These are phyloP conservation scores for Stictocephala bisonia DNA, from an alignment of 2,888 invertebrate species.

Conservation along the genomic window DNA sequence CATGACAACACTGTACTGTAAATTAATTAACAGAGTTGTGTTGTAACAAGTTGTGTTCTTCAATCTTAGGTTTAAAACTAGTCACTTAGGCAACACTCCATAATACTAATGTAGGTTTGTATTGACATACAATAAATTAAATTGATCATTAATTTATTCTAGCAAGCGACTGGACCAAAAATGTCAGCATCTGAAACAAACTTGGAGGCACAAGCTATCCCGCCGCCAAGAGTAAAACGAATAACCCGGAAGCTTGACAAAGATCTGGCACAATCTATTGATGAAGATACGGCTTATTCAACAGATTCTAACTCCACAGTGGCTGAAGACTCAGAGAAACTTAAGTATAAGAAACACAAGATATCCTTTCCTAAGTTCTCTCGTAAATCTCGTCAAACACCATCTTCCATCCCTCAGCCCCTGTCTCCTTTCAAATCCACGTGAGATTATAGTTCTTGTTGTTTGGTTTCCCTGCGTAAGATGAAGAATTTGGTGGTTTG, in stretches of 20 bases:
- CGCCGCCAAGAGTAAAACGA: conserved; percentile 59
- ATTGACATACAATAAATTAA: too few species aligned
- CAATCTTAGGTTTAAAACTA: too few species aligned
- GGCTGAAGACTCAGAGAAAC: conserved; percentile 53
- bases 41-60: too few species aligned
- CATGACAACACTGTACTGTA: too few species aligned
- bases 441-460: conserved; percentile 7
- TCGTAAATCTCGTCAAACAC: conserved; percentile 53
- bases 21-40: too few species aligned
- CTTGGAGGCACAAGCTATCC: conserved; percentile 51
- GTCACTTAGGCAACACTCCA: too few species aligned
- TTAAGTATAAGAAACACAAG: conserved; percentile 52
- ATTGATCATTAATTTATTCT: too few species aligned
- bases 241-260: conserved; percentile 60
- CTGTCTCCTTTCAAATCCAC: conserved; percentile 11
- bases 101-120: too few species aligned
- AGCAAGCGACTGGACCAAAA: conserved; percentile 18
- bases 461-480: neutral
- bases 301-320: conserved; percentile 73
- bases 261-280: conserved; percentile 40
- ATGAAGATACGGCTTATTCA: conserved; percentile 75
- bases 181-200: conserved; percentile 51
- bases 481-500: neutral
- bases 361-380: conserved; percentile 54
- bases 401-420: conserved; percentile 42